Conservation (phyloP, 2,888 invertebrate genomes). For the Corythucha ciliata region DNA sequence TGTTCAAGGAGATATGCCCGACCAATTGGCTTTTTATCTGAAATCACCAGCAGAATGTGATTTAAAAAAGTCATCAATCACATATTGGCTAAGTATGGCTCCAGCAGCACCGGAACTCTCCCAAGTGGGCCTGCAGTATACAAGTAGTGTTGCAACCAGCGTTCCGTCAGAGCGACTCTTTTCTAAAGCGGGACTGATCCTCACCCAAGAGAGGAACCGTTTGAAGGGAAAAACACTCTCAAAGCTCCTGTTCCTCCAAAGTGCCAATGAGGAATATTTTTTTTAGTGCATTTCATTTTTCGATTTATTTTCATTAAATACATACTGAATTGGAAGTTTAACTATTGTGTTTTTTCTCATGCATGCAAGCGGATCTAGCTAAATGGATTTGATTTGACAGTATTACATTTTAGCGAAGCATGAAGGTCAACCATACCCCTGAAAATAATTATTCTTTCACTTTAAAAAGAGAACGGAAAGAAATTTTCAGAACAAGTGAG, state of each 20-base stretch:
- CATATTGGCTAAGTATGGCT: neutral
- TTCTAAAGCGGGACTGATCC: slow-evolving; percentile 17
- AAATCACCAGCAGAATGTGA: slow-evolving; percentile 7
- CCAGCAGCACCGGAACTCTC: neutral
- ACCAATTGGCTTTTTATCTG: slow-evolving; percentile 11
- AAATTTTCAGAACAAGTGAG: too few relatives aligned
- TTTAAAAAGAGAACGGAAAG: too few relatives aligned
- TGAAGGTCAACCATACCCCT: too few relatives aligned
- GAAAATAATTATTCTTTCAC: too few relatives aligned
- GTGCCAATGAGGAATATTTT: neutral
- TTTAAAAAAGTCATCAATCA: neutral
- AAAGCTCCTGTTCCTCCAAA: too few relatives aligned
- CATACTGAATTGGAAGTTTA: neutral
- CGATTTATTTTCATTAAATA: neutral
- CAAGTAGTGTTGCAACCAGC: neutral
- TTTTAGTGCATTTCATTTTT: neutral
- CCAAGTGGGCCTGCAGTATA: neutral
- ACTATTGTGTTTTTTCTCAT: slow-evolving; percentile 1
- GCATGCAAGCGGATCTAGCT: too few relatives aligned
- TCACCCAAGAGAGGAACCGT: slow-evolving; percentile 14
- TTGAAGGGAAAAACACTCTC: slow-evolving; percentile 5
- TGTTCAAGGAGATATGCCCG: neutral
- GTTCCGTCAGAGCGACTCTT: slow-evolving; percentile 17
- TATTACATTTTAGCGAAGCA: too few relatives aligned
- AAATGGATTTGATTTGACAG: too few relatives aligned